Base-by-base conservation (phyloP, 2,797 vertebrate genomes). In the Onychomys leucogaster region DNA sequence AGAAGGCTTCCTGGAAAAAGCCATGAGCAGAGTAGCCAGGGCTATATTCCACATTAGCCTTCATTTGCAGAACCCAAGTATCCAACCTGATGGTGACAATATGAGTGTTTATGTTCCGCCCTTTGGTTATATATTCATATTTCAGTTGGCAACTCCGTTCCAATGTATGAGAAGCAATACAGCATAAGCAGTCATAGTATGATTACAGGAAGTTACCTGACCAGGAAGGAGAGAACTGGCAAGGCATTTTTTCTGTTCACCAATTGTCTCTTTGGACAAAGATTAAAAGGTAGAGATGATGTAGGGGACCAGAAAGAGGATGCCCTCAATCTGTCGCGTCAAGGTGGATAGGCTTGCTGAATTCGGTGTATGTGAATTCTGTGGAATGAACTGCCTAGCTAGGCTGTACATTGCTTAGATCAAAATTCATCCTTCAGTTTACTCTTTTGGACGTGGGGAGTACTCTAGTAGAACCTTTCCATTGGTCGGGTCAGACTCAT, bases 341-440 rank as follows among this genome's bases (percentile, higher is more conserved):
- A 11, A 6, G n/a, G 84, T 6, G 3, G 17, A 29, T 3, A 41
- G 32, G 32, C 41, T 59, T 65, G 43, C 32, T 61, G 34, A 89
- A 37, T 25, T 82, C 61, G 82, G 11, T 61, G 0, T 2, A 6
- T 85, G 11, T 87, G 27, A 65, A 83, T 55, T 83, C 34, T n/a
- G 21, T 63, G 19, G n/a, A 89, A 13, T 83, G 52, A 67, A 77
- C 76, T 94, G 12, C 65, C 52, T 52, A 84, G 12, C 73, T 43
- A 90, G 14, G 86, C 2, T 34, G 3, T 32, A 73, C 5, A 43
- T n/a, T 55, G 17, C 25, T 95, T 78, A 49, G 49, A 34, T 69
- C 14, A 94, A 92, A 81, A 88, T 67, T 61, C n/a, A 75, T 3
- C 52, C 29, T 13, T 87, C n/a, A n/a, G 80, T 95, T 91, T 65